These are phyloP conservation scores for Varanus salvator DNA, from an alignment of 2,113 vertebrate genomes.

Conservation along the genomic window DNA sequence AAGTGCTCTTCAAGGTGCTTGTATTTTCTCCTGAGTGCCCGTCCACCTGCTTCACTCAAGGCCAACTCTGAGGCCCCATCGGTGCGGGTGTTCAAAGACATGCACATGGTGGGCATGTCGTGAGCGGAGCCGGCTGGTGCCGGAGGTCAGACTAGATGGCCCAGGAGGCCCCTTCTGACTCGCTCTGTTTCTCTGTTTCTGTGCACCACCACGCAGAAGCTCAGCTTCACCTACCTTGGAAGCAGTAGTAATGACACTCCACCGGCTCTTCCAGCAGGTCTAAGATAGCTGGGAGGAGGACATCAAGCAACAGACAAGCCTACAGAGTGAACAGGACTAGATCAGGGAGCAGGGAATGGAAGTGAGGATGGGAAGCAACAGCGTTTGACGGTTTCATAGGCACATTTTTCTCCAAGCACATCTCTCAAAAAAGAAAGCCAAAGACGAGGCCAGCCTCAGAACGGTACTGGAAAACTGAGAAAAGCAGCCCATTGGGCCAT, in stretches of 20 bases:
- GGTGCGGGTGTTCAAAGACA: no score
- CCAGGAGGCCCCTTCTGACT: no score
- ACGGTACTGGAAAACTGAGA: background rate
- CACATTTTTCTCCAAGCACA: background rate
- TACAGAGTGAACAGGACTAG: slow-evolving; percentile 40
- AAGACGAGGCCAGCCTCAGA: background rate
- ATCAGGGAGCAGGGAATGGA: background rate
- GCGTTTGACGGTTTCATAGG: background rate
- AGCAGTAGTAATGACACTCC: slow-evolving; percentile 82
- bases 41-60: no score
- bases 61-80: no score
- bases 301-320: slow-evolving; percentile 80
- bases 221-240: slow-evolving; percentile 81
- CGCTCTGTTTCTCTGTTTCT: no score
- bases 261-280: slow-evolving; percentile 79
- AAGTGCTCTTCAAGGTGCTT: no score
- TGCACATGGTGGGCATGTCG: no score
- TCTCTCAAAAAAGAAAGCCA: background rate
- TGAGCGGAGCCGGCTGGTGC: no score
- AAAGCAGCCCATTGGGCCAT: no score
- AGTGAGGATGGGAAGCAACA: background rate
- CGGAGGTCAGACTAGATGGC: no score
- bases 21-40: no score
- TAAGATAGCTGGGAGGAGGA: slow-evolving; percentile 80
- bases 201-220: no score